Conservation (phyloP, 2,888 invertebrate genomes). For the Oligia strigilis region DNA sequence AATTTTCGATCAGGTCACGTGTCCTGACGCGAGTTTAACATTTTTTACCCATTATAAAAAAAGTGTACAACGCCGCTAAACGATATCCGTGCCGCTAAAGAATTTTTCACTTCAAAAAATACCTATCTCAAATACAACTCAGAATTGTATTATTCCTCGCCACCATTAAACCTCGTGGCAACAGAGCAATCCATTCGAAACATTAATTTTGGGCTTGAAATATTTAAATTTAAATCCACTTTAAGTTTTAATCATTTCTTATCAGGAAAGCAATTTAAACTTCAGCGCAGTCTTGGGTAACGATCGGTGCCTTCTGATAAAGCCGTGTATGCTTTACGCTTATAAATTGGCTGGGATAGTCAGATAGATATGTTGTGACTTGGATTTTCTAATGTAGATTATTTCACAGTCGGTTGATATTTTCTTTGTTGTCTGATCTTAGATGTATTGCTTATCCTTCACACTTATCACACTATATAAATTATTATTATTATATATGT, state of each 20-base stretch:
- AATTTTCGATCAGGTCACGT: no score
- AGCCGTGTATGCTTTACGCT: constrained; percentile 54
- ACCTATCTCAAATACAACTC: neutral
- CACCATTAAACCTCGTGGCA: neutral
- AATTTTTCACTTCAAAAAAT: no score
- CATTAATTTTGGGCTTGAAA: constrained; percentile 45
- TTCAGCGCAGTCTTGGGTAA: constrained; percentile 47
- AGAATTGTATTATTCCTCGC: neutral
- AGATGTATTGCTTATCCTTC: neutral
- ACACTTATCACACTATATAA: no score
- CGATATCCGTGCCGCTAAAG: no score
- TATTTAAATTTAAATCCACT: constrained; percentile 58
- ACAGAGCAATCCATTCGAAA: constrained; percentile 40
- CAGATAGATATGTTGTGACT: neutral
- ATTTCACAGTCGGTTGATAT: no score
- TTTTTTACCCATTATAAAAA: no score
- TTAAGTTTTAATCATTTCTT: constrained; percentile 57
- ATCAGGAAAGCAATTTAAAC: constrained; percentile 60
- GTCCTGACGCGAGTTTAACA: no score
- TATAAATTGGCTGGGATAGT: constrained; percentile 28
- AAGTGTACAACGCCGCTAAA: no score
- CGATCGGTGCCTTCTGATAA: constrained; percentile 52
- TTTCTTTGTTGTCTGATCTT: neutral
- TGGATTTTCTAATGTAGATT: neutral
- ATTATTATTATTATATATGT: no score